Evolutionary conservation across 2,113 vertebrate species (phyloP), one percentile per base, ranked within the genome.

Genomic region (Phainopepla nitens): DNA sequence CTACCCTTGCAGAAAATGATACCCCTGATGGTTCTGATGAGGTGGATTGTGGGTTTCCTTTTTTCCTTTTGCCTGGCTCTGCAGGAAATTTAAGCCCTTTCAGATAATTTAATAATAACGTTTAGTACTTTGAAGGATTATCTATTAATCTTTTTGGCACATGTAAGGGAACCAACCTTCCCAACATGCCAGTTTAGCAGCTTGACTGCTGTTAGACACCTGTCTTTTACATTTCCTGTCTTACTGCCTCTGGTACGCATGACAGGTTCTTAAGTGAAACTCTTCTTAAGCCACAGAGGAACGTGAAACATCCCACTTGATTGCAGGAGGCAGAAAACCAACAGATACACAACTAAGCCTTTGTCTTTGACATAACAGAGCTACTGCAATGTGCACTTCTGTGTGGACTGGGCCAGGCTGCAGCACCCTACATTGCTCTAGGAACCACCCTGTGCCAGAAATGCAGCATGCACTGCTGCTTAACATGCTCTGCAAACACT

Each of bases 171-270:
- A 60, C 17, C 35, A 79, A 5, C 22, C 33, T 92, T 71, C 49
- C 49, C 57, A 58, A n/a, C 3, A 25, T 13, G 20, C 54, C 78
- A 71, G 42, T 79, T 90, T 58, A 94, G 62, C 61, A 87, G 82
- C 41, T 61, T 80, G 58, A 50, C 70, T 84, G 33, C 86, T 79
- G 25, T 57, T 39, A 57, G 29, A 25, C 44, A 86, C 27, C 21
- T 31, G 10, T 44, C 19, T 64, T 79, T 84, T 42, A 56, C 41
- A 25, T 78, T 71, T 81, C 28, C 61, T 76, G 22, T 53, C 60
- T 81, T 75, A 51, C 11, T 72, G 85, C 53, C 47, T 33, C 71
- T 56, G 1, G 16, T n/a, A 70, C 0, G 0, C 0, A 0, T 28
- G 60, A 31, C 39, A 60, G 25, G 41, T 92, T 57, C 57, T 64